A percentile compares a stretch with the other conserved stretches of the same genome.
phyloP scores from a whole-genome alignment of 1,140 invertebrate species.

The Drosophila mojavensis region DNA sequence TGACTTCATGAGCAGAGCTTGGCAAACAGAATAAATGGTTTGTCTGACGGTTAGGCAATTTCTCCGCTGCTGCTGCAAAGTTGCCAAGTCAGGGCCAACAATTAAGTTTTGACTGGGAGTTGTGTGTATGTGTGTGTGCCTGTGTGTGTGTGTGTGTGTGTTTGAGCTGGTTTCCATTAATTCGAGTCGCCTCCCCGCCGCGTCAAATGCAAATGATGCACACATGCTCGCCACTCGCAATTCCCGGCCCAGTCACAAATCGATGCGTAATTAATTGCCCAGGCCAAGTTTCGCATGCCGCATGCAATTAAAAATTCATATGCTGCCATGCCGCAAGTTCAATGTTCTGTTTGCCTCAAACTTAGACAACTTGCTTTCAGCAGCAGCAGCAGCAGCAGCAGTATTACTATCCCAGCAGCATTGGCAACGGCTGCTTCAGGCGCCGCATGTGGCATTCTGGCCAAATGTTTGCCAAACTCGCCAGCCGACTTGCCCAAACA shows the following conservation, averaged over 20 bases:
- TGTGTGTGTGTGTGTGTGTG: neutral
- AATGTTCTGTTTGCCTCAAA: constrained; percentile 62
- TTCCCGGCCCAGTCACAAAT: constrained; percentile 66
- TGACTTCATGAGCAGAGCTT: constrained; percentile 41
- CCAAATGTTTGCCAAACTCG: constrained; percentile 38
- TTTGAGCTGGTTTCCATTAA: constrained; percentile 44
- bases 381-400: constrained; percentile 2
- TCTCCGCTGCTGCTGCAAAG: constrained; percentile 30
- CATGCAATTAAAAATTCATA: constrained; percentile 82
- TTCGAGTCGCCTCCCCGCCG: constrained; percentile 27
- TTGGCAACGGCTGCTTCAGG: constrained; percentile 3
- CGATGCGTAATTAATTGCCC: constrained; percentile 79
- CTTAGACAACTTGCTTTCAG: constrained; percentile 64
- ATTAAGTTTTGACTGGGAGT: constrained; percentile 43
- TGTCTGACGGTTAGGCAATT: constrained; percentile 47
- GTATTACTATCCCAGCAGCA: neutral
- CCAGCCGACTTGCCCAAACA: constrained; percentile 27
- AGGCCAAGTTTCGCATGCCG: constrained; percentile 69
- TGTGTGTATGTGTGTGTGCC: neutral
- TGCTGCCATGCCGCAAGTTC: constrained; percentile 65
- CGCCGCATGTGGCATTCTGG: constrained; percentile 50
- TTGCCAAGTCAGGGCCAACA: constrained; percentile 70
- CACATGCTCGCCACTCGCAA: constrained; percentile 46
- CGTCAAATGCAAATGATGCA: constrained; percentile 77
- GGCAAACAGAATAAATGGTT: constrained; percentile 38